Evolutionary conservation across 2,113 vertebrate species (phyloP).

Genomic region (Corythoichthys intestinalis): DNA sequence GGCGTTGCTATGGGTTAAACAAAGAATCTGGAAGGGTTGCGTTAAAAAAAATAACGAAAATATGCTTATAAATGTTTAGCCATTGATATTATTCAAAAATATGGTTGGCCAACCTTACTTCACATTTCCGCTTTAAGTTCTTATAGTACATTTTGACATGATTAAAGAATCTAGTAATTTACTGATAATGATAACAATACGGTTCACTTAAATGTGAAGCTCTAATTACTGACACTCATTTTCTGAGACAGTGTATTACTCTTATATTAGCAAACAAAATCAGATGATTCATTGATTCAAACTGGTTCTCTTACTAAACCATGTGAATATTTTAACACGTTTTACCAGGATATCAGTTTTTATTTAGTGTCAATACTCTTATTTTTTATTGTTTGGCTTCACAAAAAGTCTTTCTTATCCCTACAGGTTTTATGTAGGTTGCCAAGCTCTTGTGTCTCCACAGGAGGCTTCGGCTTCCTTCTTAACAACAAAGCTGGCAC

Average conservation of each 20-base stretch:
- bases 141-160: background rate
- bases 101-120: no score
- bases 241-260: background rate
- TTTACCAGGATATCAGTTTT: constrained; percentile 29
- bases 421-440: constrained; percentile 42
- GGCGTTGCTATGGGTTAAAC: no score
- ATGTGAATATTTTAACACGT: constrained; percentile 20
- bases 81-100: no score
- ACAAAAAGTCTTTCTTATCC: constrained; percentile 42
- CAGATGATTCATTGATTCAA: background rate
- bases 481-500: constrained; percentile 43
- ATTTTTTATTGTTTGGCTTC: constrained; percentile 46
- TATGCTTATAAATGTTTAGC: no score
- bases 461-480: constrained; percentile 44
- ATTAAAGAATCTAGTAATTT: background rate
- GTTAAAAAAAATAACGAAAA: no score
- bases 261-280: background rate
- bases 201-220: background rate
- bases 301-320: background rate
- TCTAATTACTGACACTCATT: background rate
- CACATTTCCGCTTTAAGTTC: no score
- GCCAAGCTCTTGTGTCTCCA: constrained; percentile 42
- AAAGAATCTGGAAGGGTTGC: no score
- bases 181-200: background rate
- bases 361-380: constrained; percentile 20